Percentiles rank a stretch among this genome's conserved stretches.
These are phyloP conservation scores for Onychostruthus taczanowskii DNA, from an alignment of 2,113 vertebrate genomes.

Conservation along the genomic window DNA sequence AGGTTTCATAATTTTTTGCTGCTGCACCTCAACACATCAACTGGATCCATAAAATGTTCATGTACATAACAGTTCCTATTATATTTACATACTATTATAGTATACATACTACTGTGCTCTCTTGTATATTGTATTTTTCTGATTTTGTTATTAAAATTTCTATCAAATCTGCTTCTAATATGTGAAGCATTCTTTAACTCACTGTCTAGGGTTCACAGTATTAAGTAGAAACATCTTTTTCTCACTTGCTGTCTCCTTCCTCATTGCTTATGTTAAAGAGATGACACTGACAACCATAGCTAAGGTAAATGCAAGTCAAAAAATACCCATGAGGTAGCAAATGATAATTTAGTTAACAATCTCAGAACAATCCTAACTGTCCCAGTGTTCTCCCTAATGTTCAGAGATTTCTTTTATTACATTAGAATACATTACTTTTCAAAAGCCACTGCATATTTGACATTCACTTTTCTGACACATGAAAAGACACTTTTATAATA, in stretches of 20 bases:
- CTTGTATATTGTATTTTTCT: neutral
- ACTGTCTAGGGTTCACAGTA: neutral
- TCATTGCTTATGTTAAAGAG: neutral
- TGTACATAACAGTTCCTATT: neutral
- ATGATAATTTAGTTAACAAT: neutral
- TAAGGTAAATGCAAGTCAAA: conserved; percentile 20
- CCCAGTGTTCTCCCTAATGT: neutral
- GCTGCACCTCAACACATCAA: neutral
- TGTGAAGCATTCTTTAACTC: neutral
- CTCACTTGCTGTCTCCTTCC: neutral
- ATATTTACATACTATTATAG: neutral
- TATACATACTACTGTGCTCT: neutral
- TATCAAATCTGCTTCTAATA: neutral
- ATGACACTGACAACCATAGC: neutral
- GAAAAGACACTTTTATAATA: neutral
- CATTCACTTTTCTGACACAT: neutral
- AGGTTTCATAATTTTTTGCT: neutral
- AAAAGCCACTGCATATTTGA: neutral
- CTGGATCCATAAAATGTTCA: neutral
- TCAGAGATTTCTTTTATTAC: conserved; percentile 2
- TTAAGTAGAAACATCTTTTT: neutral
- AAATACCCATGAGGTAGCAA: neutral
- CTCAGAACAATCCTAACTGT: neutral
- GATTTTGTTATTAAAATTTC: neutral
- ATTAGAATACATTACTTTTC: neutral